Conservation (phyloP, 2,797 vertebrate species). For the Cetoscarus ocellatus region DNA sequence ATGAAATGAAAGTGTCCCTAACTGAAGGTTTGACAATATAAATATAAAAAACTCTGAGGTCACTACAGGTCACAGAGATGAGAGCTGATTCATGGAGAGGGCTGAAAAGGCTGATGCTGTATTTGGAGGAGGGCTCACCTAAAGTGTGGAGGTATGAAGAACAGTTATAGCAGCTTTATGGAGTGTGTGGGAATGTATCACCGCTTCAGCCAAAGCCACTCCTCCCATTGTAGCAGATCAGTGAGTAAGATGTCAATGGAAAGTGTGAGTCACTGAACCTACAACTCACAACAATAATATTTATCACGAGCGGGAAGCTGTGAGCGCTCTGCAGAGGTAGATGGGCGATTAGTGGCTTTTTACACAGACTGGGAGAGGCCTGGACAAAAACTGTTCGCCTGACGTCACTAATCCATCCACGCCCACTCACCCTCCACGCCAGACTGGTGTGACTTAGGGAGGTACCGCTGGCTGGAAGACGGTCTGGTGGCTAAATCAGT, state of each 20-base stretch:
- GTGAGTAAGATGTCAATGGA: slow-evolving; percentile 74
- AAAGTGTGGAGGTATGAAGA: slow-evolving; percentile 7
- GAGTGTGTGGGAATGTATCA: slow-evolving; percentile 52
- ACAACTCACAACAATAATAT: slow-evolving; percentile 78
- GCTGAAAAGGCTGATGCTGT: neutral
- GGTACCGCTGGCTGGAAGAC: slow-evolving; percentile 49
- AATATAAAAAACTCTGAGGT: too few relatives aligned
- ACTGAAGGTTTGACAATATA: too few relatives aligned
- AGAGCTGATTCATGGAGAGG: neutral
- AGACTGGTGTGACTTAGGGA: slow-evolving; percentile 61
- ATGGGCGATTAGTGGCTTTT: slow-evolving; percentile 73
- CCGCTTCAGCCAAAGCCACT: slow-evolving; percentile 66
- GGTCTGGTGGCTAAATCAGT: slow-evolving; percentile 52
- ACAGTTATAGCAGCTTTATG: slow-evolving; percentile 23
- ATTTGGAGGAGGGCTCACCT: neutral
- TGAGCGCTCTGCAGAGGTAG: slow-evolving; percentile 49
- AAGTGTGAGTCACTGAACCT: slow-evolving; percentile 72
- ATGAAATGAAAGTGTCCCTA: too few relatives aligned
- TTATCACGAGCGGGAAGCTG: slow-evolving; percentile 55
- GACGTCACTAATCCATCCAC: slow-evolving; percentile 72
- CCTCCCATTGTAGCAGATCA: slow-evolving; percentile 69
- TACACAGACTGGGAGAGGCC: slow-evolving; percentile 74
- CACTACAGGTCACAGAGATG: too few relatives aligned
- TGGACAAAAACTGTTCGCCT: slow-evolving; percentile 56
- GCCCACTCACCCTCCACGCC: slow-evolving; percentile 63